Base-by-base conservation (phyloP, 1,140 invertebrate genomes). In the Caenorhabditis briggsae region DNA sequence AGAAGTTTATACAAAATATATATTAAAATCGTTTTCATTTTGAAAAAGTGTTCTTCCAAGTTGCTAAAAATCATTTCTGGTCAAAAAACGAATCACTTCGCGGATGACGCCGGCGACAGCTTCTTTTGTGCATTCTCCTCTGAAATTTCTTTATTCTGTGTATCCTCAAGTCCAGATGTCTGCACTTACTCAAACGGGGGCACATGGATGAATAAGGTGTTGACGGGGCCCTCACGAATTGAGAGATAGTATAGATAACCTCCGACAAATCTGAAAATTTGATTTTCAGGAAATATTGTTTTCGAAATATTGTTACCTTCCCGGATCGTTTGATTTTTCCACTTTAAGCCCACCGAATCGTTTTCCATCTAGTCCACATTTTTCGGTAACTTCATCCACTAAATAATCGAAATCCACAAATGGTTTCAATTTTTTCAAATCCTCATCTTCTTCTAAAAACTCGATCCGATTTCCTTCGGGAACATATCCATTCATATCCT, bases 101-200 rank as follows among this genome's bases (percentile, higher is more conserved):
- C 70, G 43, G 23, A 78, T 78, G 33, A 78, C 70, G 11, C 23
- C n/a, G 1, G 70, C 41, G 7, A 78, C 70, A 20, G 70, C 70
- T 53, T 78, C 70, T 25, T 78, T 78, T 53, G 43, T 46, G n/a
- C 70, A 78, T 20, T 78, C 70, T 9, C 33, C 70, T 53, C 70
- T 78, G 70, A 43, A 78, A 78, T 25, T 2, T 33, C 1, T 33
- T 33, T 33, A n/a, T 33, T 33, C 33, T 33, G 33, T 33, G 33
- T 33, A 33, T 33, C 33, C 33, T 33, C 33, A 33, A 33, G 33
- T 8, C 56, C 56, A 20, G 12, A 20, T 25, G 11, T 25, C 20
- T 3, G 25, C 14, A 58, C 59, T 61, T 14, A 61, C 59, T 61
- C 59, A 33, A 61, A 61, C 2, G 59, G 59, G 11, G 59, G 59